Evolutionary conservation across 2,888 invertebrate species (phyloP), one percentile per base, ranked within the genome.

Genomic region (Meteorus cinctellus): DNA sequence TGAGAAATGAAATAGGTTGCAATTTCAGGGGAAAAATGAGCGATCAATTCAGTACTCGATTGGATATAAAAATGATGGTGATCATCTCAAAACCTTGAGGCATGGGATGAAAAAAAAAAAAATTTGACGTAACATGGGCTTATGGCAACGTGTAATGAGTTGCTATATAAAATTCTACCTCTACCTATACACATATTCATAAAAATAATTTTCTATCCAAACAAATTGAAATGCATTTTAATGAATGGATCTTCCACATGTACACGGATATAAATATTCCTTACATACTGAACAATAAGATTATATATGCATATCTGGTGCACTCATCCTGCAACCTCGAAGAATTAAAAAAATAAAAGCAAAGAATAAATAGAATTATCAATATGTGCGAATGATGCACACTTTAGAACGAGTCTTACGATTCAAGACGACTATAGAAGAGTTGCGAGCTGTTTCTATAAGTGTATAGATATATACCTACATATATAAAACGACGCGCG

Each of bases 341-440:
- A 14, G 14, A 45, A 45, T 45, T 3, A 45, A 10, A 45, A 45
- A 45, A 45, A 6, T 12, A 45, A 45, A 3, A 45, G 2, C 3
- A 2, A 45, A 45, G 10, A 45, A 45, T 12, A 45, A 45, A 45
- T 14, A 24, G 48, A 71, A 62, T 27, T 45, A 59, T 6, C 14
- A 24, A 59, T n/a, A 59, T 55, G n/a, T 51, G 68, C 60, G 29
- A 60, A 29, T 68, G 27, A 48, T 48, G 68, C 68, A 36, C 36
- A 66, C 66, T 66, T 24, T 19, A 66, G 66, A 66, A 31, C 48
- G 68, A 14, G 51, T 68, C 51, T 66, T 51, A 10, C 51, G 51
- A 51, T 68, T 68, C 5, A 29, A 68, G 27, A 51, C 31, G 68
- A 48, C 24, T 67, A 14, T 45, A 51, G 45, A 51, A 48, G 45